Evolutionary conservation across 2,797 vertebrate species (phyloP).

Genomic region (Eremophila alpestris): DNA sequence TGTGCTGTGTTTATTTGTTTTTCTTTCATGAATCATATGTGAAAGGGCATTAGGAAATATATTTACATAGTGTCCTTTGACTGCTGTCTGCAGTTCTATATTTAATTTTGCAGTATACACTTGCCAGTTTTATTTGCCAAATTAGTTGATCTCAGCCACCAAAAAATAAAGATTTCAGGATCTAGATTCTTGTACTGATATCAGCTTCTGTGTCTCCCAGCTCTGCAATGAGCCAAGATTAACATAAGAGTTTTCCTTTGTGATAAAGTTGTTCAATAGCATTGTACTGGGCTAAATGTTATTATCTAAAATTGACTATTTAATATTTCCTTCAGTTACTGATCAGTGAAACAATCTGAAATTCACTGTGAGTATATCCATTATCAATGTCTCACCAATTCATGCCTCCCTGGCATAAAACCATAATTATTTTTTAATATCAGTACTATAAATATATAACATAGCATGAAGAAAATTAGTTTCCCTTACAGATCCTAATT

Average conservation of each 20-base stretch:
- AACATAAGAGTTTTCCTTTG: neutral
- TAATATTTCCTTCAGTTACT: neutral
- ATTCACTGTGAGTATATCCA: neutral
- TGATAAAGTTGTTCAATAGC: neutral
- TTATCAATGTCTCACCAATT: neutral
- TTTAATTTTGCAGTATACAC: neutral
- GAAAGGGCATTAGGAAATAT: neutral
- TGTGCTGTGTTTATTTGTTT: neutral
- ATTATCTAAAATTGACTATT: neutral
- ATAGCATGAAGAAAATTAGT: neutral
- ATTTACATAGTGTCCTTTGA: neutral
- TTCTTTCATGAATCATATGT: neutral
- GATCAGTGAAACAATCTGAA: neutral
- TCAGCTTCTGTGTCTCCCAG: neutral
- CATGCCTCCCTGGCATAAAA: neutral
- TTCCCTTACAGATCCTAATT: neutral
- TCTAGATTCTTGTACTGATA: neutral
- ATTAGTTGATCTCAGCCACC: neutral
- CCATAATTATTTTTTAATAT: neutral
- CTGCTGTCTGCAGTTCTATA: neutral
- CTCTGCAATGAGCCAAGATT: neutral
- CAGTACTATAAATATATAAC: neutral
- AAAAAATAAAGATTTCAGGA: neutral
- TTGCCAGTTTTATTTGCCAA: neutral
- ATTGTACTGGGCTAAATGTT: neutral